A percentile compares a stretch with the other conserved stretches of the same genome.
phyloP scores from a whole-genome alignment of 2,888 invertebrate species.

The Hypomecis atomaria region DNA sequence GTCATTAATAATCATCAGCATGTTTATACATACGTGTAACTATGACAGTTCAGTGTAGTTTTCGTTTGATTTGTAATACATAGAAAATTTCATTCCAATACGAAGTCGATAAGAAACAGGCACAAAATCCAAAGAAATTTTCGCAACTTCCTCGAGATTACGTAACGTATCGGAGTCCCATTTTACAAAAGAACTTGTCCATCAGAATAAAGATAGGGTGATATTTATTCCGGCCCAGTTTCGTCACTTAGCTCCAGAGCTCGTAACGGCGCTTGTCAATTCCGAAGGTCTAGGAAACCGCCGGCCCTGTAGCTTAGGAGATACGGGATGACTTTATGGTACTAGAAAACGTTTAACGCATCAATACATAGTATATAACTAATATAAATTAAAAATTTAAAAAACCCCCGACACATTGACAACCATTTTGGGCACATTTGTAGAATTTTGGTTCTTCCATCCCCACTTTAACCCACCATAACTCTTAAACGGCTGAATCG shows the following conservation, averaged over 20 bases:
- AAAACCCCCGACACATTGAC: too few species aligned
- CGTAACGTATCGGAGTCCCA: conserved; percentile 11
- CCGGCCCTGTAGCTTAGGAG: conserved; percentile 6
- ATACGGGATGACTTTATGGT: not conserved
- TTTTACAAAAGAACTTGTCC: conserved; percentile 33
- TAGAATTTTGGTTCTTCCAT: too few species aligned
- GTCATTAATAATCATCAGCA: too few species aligned
- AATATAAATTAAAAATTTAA: too few species aligned
- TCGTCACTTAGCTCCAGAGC: conserved; percentile 36
- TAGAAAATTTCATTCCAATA: not conserved
- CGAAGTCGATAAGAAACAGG: not conserved
- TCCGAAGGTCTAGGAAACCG: conserved; percentile 33
- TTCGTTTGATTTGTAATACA: too few species aligned
- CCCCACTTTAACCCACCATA: too few species aligned
- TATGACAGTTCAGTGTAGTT: too few species aligned
- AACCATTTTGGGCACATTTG: too few species aligned
- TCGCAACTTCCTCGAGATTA: conserved; percentile 11
- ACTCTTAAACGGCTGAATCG: too few species aligned
- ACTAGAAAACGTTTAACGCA: conserved; percentile 1
- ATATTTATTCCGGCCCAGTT: conserved; percentile 38
- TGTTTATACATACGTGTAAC: too few species aligned
- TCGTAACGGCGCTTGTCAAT: conserved; percentile 35
- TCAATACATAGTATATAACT: too few species aligned
- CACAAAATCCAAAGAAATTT: conserved; percentile 2
- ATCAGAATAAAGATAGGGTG: conserved; percentile 31